Conservation (phyloP, 2,113 vertebrate genomes). For the Telmatochromis sp. region DNA sequence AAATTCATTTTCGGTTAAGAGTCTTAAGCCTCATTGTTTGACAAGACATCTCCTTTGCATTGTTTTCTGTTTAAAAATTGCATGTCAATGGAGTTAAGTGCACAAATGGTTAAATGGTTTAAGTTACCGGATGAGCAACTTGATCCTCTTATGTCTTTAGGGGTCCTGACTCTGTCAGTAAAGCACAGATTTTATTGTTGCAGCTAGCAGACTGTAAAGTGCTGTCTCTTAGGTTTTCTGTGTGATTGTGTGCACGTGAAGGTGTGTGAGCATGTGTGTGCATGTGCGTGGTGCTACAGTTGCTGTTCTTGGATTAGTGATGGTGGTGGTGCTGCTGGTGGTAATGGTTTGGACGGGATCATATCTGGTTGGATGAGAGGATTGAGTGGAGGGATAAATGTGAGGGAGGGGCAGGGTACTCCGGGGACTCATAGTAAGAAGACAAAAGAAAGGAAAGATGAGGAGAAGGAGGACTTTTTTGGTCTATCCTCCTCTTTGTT, state of each 20-base stretch:
- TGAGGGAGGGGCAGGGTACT: constrained; percentile 29
- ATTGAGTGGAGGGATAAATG: neutral
- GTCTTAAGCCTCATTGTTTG: constrained; percentile 31
- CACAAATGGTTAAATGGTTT: constrained; percentile 74
- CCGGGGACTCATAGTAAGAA: constrained; percentile 33
- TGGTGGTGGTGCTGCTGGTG: neutral
- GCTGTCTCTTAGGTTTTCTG: constrained; percentile 13
- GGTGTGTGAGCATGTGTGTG: neutral
- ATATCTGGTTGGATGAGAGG: constrained; percentile 34
- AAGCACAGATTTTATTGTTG: constrained; percentile 58
- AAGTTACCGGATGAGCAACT: constrained; percentile 67
- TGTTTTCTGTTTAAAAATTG: constrained; percentile 38
- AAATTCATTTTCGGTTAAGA: constrained; percentile 19
- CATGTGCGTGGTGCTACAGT: neutral
- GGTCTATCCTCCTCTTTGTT: neutral
- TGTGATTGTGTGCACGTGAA: neutral
- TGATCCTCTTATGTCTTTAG: constrained; percentile 63
- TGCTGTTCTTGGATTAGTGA: constrained; percentile 30
- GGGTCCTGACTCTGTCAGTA: constrained; percentile 54
- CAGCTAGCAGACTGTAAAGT: constrained; percentile 44
- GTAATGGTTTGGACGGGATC: constrained; percentile 23
- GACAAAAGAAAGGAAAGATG: constrained; percentile 47
- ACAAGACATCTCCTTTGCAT: constrained; percentile 19
- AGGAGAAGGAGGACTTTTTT: constrained; percentile 15
- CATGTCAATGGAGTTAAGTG: constrained; percentile 60